A percentile compares a stretch with the other conserved stretches of the same genome.
phyloP scores from a whole-genome alignment of 2,888 invertebrate genomes.

The Norana najaformis region DNA sequence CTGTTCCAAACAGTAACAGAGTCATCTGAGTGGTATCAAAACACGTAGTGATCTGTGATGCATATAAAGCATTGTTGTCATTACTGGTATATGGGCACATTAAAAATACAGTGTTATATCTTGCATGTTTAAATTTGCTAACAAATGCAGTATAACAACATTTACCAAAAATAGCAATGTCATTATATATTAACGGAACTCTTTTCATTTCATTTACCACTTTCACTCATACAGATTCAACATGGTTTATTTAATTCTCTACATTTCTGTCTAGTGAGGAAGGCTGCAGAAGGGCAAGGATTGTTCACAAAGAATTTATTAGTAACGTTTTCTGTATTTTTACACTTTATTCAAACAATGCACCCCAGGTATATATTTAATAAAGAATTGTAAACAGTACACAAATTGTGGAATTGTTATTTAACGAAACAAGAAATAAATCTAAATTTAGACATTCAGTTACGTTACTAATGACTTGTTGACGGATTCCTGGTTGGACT shows the following conservation, averaged over 20 bases:
- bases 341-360: not conserved
- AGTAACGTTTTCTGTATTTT: not conserved
- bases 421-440: not conserved
- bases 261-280: too few species aligned
- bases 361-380: not conserved
- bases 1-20: too few species aligned
- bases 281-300: not conserved
- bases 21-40: too few species aligned
- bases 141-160: not conserved
- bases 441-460: too few species aligned
- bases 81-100: not conserved
- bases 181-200: not conserved
- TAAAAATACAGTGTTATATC: not conserved
- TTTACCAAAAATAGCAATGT: not conserved
- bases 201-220: too few species aligned
- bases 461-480: not conserved
- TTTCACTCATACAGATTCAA: too few species aligned
- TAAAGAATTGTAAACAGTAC: too few species aligned
- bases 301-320: not conserved
- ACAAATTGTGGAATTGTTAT: not conserved
- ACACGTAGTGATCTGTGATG: not conserved
- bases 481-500: not conserved
- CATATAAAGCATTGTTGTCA: not conserved
- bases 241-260: too few species aligned
- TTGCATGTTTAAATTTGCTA: not conserved